phyloP scores from a whole-genome alignment of 2,888 invertebrate species.

The Tipula lateralis region DNA sequence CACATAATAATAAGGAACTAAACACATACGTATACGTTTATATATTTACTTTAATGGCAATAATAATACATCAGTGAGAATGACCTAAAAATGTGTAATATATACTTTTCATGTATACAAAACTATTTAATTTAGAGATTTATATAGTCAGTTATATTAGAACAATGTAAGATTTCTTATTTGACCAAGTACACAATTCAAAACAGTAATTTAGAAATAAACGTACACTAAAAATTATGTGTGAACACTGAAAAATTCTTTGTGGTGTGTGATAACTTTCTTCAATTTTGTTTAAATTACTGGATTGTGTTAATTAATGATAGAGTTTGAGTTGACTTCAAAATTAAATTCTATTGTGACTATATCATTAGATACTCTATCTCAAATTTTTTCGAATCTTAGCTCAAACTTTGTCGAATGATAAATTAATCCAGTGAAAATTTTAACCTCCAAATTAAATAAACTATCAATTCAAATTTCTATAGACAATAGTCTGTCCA shows the following conservation, averaged over 20 bases:
- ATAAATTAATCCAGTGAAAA: background rate
- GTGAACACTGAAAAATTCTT: background rate
- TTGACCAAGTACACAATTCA: background rate
- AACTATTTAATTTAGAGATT: background rate
- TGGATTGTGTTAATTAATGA: background rate
- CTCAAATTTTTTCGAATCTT: too few species aligned
- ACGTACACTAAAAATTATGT: background rate
- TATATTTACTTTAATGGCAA: background rate
- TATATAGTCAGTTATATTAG: background rate
- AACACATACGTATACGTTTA: too few species aligned
- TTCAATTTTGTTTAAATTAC: background rate
- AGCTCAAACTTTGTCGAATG: too few species aligned
- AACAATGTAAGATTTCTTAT: background rate
- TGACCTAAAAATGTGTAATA: background rate
- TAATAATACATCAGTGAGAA: background rate
- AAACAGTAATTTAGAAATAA: background rate
- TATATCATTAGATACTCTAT: too few species aligned
- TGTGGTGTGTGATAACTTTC: background rate
- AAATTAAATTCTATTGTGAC: too few species aligned
- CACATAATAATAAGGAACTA: conserved; percentile 19
- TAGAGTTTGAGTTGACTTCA: too few species aligned
- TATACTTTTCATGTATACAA: background rate
- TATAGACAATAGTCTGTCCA: background rate
- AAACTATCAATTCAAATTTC: background rate
- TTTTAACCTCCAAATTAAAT: background rate